Conservation (phyloP, 2,888 invertebrate genomes). For the Drosophila affinis region DNA sequence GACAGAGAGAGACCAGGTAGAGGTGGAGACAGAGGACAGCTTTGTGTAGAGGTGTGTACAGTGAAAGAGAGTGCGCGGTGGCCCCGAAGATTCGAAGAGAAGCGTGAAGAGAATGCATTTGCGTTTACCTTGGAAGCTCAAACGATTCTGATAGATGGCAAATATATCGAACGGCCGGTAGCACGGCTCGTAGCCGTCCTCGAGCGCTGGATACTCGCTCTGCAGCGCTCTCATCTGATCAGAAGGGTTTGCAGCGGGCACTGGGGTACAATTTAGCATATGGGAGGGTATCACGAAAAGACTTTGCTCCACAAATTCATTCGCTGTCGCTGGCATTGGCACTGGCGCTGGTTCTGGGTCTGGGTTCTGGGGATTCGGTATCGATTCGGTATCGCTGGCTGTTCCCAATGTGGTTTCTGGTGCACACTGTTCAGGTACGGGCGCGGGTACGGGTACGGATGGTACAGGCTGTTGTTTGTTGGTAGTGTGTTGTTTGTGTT, state of each 20-base stretch:
- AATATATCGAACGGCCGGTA: constrained; percentile 81
- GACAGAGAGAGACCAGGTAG: constrained; percentile 29
- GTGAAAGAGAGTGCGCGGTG: constrained; percentile 36
- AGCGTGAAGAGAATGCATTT: constrained; percentile 30
- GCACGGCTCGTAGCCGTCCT: constrained; percentile 77
- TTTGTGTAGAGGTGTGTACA: constrained; percentile 17
- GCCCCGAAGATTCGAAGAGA: constrained; percentile 23
- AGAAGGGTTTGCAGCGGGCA: constrained; percentile 57
- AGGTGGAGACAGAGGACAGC: constrained; percentile 23
- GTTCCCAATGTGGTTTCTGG: constrained; percentile 46
- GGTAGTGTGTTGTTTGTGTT: constrained; percentile 44
- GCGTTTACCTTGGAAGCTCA: constrained; percentile 81
- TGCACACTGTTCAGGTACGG: constrained; percentile 41
- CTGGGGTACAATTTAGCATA: constrained; percentile 59
- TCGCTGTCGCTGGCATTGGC: constrained; percentile 38
- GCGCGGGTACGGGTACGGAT: not conserved
- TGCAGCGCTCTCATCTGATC: constrained; percentile 49
- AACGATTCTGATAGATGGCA: constrained; percentile 81
- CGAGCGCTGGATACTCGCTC: constrained; percentile 41
- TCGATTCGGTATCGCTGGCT: constrained; percentile 26
- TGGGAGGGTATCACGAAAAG: constrained; percentile 75
- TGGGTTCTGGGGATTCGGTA: constrained; percentile 26
- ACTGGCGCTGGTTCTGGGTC: constrained; percentile 47
- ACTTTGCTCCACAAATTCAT: constrained; percentile 60
- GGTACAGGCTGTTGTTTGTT: constrained; percentile 23